Base-by-base conservation (phyloP, 1,140 invertebrate genomes). In the Drosophila auraria region DNA sequence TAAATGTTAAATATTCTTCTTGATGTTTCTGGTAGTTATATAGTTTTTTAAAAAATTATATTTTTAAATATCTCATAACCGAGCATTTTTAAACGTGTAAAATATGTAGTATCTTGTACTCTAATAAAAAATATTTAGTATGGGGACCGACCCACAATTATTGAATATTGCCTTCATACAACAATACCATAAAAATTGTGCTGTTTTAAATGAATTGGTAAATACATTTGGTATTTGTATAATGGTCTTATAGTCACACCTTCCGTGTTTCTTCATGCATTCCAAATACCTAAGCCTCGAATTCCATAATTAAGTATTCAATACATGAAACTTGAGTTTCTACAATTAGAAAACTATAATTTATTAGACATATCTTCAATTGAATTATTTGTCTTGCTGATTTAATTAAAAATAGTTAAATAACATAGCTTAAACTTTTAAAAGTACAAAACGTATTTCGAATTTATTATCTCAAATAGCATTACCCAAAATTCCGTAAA, bases 91-190 rank as follows among this genome's bases (percentile, higher is more conserved):
- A 14, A 4, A 3, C 42, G 71, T 75, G 72, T 57, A 50, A 8
- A 14, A 38, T 51, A 42, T 73, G n/a, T 63, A 68, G 62, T 54
- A 40, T 25, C 36, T 66, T 51, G 38, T 8, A 54, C 17, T 27
- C 15, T 1, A 27, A 71, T 74, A 75, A 75, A 72, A 58, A 63
- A 54, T 74, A 56, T 74, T 75, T 74, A 61, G 58, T 74, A 74
- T 74, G 58, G 40, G 17, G n/a, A 47, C 27, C 51, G 20, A 14
- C 33, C 38, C 38, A 38, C 69, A 73, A 49, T 63, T 74, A 75
- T 75, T 75, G 53, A 75, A 63, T 64, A 74, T 75, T 74, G 70
- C 36, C 72, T 69, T 56, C 40, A 5, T 63, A 74, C 45, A 47
- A 56, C 38, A 75, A 47, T 38, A 50, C 27, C 36, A 74, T 74